Evolutionary conservation across 2,888 invertebrate species (phyloP).

Genomic region (Carpatolechia fugitivella): DNA sequence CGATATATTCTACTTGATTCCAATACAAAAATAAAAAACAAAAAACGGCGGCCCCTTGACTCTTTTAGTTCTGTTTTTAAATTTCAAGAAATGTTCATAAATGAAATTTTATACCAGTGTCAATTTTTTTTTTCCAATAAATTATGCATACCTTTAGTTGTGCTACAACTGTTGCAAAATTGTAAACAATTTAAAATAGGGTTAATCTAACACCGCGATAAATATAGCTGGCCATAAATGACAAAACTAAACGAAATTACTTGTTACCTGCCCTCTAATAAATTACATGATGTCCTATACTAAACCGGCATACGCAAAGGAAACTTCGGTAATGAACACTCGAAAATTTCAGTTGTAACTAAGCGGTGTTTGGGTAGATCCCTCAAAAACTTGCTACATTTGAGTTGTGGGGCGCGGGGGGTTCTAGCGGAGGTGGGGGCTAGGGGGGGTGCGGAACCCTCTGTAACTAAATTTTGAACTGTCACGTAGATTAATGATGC

Average conservation of each 20-base stretch:
- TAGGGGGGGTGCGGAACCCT: slow-evolving; percentile 55
- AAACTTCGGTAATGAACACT: slow-evolving; percentile 15
- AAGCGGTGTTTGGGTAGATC: slow-evolving; percentile 52
- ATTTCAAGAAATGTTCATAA: no score
- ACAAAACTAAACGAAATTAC: neutral
- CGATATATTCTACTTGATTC: slow-evolving; percentile 25
- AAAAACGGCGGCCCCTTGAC: no score
- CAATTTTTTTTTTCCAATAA: no score
- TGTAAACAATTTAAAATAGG: no score
- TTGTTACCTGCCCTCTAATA: slow-evolving; percentile 5
- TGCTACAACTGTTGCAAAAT: neutral
- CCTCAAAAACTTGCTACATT: slow-evolving; percentile 65
- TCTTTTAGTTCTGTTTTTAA: neutral
- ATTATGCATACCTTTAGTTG: neutral
- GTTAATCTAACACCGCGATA: neutral
- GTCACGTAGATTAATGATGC: slow-evolving; percentile 80
- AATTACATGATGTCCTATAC: slow-evolving; percentile 3
- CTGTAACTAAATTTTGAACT: slow-evolving; percentile 80
- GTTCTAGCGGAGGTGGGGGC: slow-evolving; percentile 23
- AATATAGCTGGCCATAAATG: neutral
- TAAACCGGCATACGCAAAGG: neutral
- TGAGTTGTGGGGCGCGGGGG: slow-evolving; percentile 34
- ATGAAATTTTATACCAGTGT: no score
- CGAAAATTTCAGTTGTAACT: slow-evolving; percentile 20
- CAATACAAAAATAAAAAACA: neutral